These are phyloP conservation scores for Neelides folsomi DNA, from an alignment of 2,888 invertebrate species.

Conservation along the genomic window DNA sequence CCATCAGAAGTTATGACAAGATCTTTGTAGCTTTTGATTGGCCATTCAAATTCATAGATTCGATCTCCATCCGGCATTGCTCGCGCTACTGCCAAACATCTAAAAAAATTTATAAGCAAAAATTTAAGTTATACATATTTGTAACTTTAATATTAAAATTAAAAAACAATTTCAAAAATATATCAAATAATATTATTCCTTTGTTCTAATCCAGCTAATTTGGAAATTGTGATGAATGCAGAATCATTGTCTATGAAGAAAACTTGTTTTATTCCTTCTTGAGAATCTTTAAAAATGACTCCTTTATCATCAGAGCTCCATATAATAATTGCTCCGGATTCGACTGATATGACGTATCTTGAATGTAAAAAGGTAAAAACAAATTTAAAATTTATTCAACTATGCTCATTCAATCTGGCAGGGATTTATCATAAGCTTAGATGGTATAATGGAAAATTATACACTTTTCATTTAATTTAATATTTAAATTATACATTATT, in stretches of 20 bases:
- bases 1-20: slow-evolving; percentile 72
- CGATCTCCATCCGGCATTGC: slow-evolving; percentile 53
- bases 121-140: neutral
- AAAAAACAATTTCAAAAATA: too few species aligned
- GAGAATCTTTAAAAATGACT: slow-evolving; percentile 69
- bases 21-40: slow-evolving; percentile 58
- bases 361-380: slow-evolving; percentile 16
- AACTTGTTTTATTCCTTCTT: slow-evolving; percentile 63
- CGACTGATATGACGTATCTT: slow-evolving; percentile 70
- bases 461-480: too few species aligned
- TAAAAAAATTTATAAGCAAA: slow-evolving; percentile 5
- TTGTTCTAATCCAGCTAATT: slow-evolving; percentile 43
- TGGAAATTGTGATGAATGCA: slow-evolving; percentile 61
- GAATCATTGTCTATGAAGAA: slow-evolving; percentile 58
- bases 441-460: too few species aligned
- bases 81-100: slow-evolving; percentile 24
- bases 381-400: neutral
- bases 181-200: too few species aligned
- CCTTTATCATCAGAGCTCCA: slow-evolving; percentile 66
- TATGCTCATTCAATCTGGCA: too few species aligned
- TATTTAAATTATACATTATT: too few species aligned
- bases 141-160: too few species aligned
- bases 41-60: slow-evolving; percentile 69
- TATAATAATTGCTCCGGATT: slow-evolving; percentile 77
- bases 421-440: too few species aligned